Conservation (phyloP, 92 coral and sea anemone genomes). For the Scolanthus callimorphus region DNA sequence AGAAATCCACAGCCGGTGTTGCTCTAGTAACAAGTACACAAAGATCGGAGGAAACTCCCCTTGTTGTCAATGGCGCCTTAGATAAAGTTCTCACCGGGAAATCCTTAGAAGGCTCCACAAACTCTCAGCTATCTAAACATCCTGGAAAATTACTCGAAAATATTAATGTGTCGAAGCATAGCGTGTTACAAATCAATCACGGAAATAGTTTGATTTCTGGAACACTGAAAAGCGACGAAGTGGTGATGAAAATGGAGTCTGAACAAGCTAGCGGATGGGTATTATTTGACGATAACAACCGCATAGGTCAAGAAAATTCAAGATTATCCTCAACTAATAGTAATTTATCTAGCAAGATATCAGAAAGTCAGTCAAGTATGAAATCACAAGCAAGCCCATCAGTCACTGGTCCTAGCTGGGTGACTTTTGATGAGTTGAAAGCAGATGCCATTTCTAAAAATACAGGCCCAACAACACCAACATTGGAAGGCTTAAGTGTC, state of each 20-base stretch:
- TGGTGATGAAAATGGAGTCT: background rate
- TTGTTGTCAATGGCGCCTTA: slow-evolving; percentile 39
- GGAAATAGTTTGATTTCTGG: background rate
- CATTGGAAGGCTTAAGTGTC: slow-evolving; percentile 36
- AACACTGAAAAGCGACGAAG: background rate
- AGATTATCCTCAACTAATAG: background rate
- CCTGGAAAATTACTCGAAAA: background rate
- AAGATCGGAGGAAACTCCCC: slow-evolving; percentile 37
- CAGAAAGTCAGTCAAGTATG: background rate
- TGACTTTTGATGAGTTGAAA: slow-evolving; percentile 59
- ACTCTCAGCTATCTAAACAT: background rate
- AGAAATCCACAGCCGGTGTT: slow-evolving; percentile 9
- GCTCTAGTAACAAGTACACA: slow-evolving; percentile 23
- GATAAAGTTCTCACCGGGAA: slow-evolving; percentile 5
- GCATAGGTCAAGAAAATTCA: background rate
- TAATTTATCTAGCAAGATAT: background rate
- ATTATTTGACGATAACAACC: background rate
- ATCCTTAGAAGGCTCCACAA: background rate
- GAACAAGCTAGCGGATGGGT: background rate
- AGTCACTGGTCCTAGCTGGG: slow-evolving; percentile 54
- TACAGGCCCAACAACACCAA: slow-evolving; percentile 10
- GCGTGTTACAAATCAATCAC: background rate
- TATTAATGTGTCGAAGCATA: background rate
- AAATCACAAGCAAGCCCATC: background rate
- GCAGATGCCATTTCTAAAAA: background rate